These are phyloP conservation scores for Meloidogyne floridensis DNA, from an alignment of 1,140 invertebrate genomes.

Conservation along the genomic window DNA sequence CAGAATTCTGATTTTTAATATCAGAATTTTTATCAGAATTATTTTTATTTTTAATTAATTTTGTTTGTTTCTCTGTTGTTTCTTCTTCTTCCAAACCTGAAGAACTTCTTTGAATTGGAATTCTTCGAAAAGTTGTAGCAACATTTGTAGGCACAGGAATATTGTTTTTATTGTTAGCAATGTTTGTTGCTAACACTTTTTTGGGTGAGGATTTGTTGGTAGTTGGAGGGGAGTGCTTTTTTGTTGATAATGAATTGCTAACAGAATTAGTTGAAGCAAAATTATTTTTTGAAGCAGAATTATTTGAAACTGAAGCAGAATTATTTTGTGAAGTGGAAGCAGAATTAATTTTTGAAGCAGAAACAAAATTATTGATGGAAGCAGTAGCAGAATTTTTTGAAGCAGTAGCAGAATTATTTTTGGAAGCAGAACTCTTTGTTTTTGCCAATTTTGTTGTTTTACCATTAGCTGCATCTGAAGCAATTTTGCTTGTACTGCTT, in stretches of 20 bases:
- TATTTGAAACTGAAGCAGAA: not conserved
- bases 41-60: too few species aligned
- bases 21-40: not conserved
- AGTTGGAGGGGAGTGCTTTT: not conserved
- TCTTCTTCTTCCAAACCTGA: not conserved
- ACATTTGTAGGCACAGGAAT: not conserved
- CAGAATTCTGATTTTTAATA: not conserved
- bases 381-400: too few species aligned
- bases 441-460: not conserved
- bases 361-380: not conserved
- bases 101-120: not conserved
- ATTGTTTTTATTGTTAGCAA: not conserved
- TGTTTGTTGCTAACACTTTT: not conserved
- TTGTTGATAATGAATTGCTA: not conserved
- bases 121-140: not conserved
- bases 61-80: not conserved
- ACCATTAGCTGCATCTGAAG: not conserved
- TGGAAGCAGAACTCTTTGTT: not conserved
- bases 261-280: not conserved
- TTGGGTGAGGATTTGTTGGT: not conserved
- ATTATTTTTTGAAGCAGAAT: not conserved
- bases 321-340: not conserved
- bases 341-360: not conserved
- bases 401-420: not conserved
- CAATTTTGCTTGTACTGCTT: slow-evolving; percentile 3